phyloP scores from a whole-genome alignment of 1,140 invertebrate genomes.

The Trichomalopsis sarcophagae region DNA sequence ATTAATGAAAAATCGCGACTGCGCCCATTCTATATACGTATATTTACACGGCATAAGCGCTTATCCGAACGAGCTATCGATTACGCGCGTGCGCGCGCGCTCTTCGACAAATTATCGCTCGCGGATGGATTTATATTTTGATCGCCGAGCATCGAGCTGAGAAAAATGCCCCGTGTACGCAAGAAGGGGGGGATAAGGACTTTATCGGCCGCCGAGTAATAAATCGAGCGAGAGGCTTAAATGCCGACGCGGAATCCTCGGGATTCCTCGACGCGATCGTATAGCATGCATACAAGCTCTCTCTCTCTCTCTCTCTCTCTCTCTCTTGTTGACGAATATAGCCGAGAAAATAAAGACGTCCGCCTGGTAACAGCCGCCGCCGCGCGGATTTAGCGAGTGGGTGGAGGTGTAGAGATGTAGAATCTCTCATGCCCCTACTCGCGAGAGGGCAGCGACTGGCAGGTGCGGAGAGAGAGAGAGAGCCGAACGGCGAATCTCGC shows the following conservation, averaged over 20 bases:
- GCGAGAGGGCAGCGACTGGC: background rate
- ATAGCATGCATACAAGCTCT: no score
- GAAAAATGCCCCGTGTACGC: background rate
- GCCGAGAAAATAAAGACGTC: slow-evolving; percentile 45
- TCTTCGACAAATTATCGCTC: slow-evolving; percentile 41
- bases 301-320: no score
- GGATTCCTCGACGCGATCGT: slow-evolving; percentile 27
- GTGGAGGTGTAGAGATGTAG: slow-evolving; percentile 20
- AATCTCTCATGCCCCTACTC: background rate
- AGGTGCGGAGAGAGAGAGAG: slow-evolving; percentile 26
- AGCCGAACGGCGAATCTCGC: background rate
- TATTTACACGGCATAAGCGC: background rate
- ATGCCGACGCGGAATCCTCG: slow-evolving; percentile 42
- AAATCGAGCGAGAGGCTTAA: slow-evolving; percentile 45
- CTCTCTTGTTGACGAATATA: slow-evolving; percentile 42
- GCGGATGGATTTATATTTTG: slow-evolving; percentile 37
- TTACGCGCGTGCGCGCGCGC: slow-evolving; percentile 33
- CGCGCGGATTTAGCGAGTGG: slow-evolving; percentile 21
- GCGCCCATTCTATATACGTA: background rate
- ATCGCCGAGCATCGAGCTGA: background rate
- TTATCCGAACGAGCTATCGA: slow-evolving; percentile 45
- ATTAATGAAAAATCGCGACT: slow-evolving; percentile 46
- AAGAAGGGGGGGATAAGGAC: background rate
- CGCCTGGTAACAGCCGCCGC: slow-evolving; percentile 29
- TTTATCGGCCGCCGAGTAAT: slow-evolving; percentile 38